These are phyloP conservation scores for Pelusios castaneus DNA, from an alignment of 2,113 vertebrate genomes.

Conservation along the genomic window DNA sequence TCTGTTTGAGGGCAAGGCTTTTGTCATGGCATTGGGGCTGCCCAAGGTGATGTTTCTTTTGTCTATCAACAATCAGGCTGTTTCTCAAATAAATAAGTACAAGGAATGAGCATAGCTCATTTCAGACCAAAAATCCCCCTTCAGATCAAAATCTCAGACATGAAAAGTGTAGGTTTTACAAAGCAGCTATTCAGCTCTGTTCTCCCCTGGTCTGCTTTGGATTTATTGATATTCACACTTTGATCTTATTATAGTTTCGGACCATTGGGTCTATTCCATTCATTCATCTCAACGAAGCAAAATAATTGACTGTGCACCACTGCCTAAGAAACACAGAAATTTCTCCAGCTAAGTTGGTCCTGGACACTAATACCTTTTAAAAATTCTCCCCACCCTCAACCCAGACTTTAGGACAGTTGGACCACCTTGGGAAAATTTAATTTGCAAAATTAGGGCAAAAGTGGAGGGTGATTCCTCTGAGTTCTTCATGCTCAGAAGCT, in stretches of 20 bases:
- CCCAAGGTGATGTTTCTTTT: neutral
- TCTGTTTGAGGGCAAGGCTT: neutral
- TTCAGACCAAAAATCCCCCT: neutral
- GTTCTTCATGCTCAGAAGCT: neutral
- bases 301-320: neutral
- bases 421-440: neutral
- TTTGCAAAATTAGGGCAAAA: neutral
- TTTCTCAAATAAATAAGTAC: neutral
- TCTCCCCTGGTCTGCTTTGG: neutral
- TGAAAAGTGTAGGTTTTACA: neutral
- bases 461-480: neutral
- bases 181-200: accelerated
- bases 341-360: neutral
- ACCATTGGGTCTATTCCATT: neutral
- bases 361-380: neutral
- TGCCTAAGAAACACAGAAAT: neutral
- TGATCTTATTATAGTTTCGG: neutral
- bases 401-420: neutral
- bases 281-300: accelerated
- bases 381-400: neutral
- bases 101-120: accelerated
- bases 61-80: neutral
- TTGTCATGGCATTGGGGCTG: neutral
- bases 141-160: accelerated
- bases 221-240: neutral